Percentiles rank a stretch among this genome's conserved stretches.
These are phyloP conservation scores for Sporophila hypoxantha DNA, from an alignment of 2,113 vertebrate genomes.

Conservation along the genomic window DNA sequence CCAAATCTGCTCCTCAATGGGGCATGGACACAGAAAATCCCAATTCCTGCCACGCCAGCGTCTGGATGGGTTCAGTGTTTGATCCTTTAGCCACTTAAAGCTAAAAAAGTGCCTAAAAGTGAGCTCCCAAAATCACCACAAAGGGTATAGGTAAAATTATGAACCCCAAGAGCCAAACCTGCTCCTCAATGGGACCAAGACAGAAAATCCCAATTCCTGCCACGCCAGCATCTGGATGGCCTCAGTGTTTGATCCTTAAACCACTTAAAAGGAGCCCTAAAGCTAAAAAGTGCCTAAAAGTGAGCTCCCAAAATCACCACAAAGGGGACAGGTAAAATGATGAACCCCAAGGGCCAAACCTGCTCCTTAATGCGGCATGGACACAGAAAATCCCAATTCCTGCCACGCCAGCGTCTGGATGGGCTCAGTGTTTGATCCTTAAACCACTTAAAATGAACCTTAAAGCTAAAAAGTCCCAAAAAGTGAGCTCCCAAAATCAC, in stretches of 20 bases:
- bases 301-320: rapidly evolving
- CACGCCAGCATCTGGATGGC: not conserved
- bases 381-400: not conserved
- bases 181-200: rapidly evolving
- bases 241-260: not conserved
- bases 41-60: too few species aligned
- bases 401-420: not conserved
- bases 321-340: not conserved
- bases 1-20: too few species aligned
- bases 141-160: not conserved
- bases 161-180: not conserved
- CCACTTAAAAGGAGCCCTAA: not conserved
- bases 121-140: rapidly evolving
- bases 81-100: too few species aligned
- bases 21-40: too few species aligned
- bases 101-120: too few species aligned
- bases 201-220: not conserved
- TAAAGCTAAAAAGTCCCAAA: too few species aligned
- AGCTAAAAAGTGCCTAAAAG: not conserved
- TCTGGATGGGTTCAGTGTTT: too few species aligned
- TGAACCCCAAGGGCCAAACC: not conserved
- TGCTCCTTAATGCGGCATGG: rapidly evolving
- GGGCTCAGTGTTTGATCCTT: not conserved
- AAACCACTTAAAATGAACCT: not conserved
- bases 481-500: too few species aligned